phyloP scores from a whole-genome alignment of 2,113 vertebrate species.

The Chaetodon trifascialis region DNA sequence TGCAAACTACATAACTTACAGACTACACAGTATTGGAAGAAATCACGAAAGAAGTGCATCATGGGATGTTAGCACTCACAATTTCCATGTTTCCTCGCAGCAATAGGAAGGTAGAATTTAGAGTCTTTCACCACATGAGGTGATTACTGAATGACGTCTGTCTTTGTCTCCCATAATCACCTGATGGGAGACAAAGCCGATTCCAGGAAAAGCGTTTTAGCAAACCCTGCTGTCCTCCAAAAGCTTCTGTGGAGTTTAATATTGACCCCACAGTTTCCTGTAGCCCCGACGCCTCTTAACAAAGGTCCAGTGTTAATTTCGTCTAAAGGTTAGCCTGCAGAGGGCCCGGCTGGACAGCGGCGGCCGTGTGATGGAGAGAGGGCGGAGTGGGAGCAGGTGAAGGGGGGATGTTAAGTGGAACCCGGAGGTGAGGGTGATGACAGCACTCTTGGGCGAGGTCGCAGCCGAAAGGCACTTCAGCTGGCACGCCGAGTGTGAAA shows the following conservation, averaged over 20 bases:
- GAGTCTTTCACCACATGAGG: not conserved
- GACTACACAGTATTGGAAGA: not conserved
- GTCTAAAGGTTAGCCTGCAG: constrained; percentile 39
- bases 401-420: constrained; percentile 31
- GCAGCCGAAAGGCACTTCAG: constrained; percentile 49
- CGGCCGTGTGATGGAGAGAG: constrained; percentile 29
- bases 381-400: constrained; percentile 34
- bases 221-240: not conserved
- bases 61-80: not conserved
- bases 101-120: not conserved
- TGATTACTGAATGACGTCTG: no score
- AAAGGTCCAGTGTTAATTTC: constrained; percentile 37
- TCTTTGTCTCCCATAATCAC: not conserved
- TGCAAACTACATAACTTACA: not conserved
- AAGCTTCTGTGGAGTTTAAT: constrained; percentile 7
- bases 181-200: not conserved
- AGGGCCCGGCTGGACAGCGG: constrained; percentile 35
- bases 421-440: constrained; percentile 38
- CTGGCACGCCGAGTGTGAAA: constrained; percentile 1
- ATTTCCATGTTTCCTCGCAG: not conserved
- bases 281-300: constrained; percentile 25
- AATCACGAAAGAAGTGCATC: not conserved
- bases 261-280: not conserved
- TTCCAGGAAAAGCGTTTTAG: not conserved
- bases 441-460: constrained; percentile 25